Conservation (phyloP, 2,888 invertebrate genomes). For the Cancer borealis region DNA sequence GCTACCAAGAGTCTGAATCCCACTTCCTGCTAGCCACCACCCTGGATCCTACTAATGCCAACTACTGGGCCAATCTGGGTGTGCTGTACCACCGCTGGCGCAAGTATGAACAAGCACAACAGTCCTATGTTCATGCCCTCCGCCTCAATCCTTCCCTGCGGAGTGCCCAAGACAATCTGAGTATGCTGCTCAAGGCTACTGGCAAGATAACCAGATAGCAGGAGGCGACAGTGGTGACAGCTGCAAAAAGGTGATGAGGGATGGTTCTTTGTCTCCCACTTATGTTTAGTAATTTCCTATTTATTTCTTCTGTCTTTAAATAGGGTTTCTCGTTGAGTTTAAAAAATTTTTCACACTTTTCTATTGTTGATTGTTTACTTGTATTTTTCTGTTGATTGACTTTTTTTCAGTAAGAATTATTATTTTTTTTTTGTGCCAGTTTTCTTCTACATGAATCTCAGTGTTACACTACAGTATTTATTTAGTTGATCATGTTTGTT, state of each 20-base stretch:
- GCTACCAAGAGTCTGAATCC: conserved; percentile 89
- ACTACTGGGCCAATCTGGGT: conserved; percentile 93
- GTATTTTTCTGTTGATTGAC: not conserved
- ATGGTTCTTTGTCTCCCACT: not conserved
- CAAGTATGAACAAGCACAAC: conserved; percentile 75
- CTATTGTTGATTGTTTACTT: not conserved
- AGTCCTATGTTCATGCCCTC: conserved; percentile 73
- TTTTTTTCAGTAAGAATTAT: not conserved
- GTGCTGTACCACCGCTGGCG: conserved; percentile 90
- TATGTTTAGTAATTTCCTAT: not conserved
- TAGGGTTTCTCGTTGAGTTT: not conserved
- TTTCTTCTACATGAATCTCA: not conserved
- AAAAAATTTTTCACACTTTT: not conserved
- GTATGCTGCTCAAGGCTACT: conserved; percentile 75
- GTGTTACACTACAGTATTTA: not conserved
- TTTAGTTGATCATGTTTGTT: not conserved
- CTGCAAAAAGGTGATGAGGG: conserved; percentile 29
- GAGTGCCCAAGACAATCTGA: conserved; percentile 76
- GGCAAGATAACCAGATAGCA: conserved; percentile 71
- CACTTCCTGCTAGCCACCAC: conserved; percentile 89
- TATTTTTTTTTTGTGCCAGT: not conserved
- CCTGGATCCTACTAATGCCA: conserved; percentile 85
- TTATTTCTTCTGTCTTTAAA: not conserved
- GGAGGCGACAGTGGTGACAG: not conserved
- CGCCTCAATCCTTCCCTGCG: conserved; percentile 72